Percentiles rank a stretch among this genome's conserved stretches.
Conservation (phyloP, 2,797 vertebrate species). For the Gymnocypris eckloni region DNA sequence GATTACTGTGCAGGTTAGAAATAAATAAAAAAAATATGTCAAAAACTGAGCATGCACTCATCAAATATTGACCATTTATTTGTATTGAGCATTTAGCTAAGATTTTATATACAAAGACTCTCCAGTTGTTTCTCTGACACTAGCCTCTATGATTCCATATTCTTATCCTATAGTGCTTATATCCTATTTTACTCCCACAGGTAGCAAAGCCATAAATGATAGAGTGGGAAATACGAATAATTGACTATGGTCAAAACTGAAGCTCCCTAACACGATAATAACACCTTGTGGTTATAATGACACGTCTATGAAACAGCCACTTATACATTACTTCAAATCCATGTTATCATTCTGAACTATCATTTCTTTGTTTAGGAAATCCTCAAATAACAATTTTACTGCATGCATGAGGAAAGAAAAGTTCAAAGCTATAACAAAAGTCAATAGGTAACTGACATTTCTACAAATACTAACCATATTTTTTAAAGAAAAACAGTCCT, state of each 20-base stretch:
- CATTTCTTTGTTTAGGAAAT: constrained; percentile 57
- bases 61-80: constrained; percentile 5
- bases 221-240: constrained; percentile 48
- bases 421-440: not conserved
- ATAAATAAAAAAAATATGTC: constrained; percentile 2
- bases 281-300: constrained; percentile 55
- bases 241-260: constrained; percentile 40
- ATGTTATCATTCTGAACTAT: constrained; percentile 44
- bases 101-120: not conserved
- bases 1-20: constrained; percentile 25
- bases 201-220: constrained; percentile 42
- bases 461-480: not conserved
- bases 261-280: constrained; percentile 49
- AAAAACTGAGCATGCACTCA: not conserved
- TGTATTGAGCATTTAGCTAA: not conserved
- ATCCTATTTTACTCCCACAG: constrained; percentile 5
- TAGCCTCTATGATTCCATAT: not conserved
- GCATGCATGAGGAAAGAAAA: constrained; percentile 8
- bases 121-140: not conserved
- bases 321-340: constrained; percentile 55
- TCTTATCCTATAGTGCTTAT: not conserved
- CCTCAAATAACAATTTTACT: constrained; percentile 57
- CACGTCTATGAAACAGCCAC: constrained; percentile 47
- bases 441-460: not conserved
- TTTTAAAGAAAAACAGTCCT: not conserved